These are phyloP conservation scores for Orius insidiosus DNA, from an alignment of 1,140 invertebrate species.

Conservation along the genomic window DNA sequence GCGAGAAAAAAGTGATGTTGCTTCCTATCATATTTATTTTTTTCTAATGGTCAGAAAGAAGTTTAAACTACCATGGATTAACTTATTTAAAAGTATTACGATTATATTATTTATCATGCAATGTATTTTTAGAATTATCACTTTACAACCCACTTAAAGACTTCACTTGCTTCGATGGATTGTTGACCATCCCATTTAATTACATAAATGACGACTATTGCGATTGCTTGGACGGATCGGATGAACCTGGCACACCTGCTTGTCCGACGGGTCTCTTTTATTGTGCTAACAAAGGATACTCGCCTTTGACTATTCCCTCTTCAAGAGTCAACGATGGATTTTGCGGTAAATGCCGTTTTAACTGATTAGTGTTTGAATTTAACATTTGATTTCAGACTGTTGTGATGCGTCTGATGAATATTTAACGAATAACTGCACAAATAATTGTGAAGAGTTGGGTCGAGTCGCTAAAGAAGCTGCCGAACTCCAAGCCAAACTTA, in stretches of 20 bases:
- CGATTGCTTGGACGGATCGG: constrained; percentile 86
- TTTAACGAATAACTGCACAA: constrained; percentile 42
- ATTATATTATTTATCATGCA: too few species aligned
- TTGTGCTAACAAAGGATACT: constrained; percentile 80
- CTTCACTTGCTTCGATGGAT: constrained; percentile 83
- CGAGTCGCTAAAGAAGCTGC: constrained; percentile 56
- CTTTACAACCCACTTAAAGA: constrained; percentile 56
- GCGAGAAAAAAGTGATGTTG: too few species aligned
- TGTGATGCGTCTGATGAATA: constrained; percentile 95
- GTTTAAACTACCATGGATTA: too few species aligned
- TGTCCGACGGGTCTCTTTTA: constrained; percentile 76
- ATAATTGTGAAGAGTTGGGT: constrained; percentile 72
- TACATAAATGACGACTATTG: constrained; percentile 97
- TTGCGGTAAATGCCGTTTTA: constrained; percentile 42
- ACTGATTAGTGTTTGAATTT: not conserved
- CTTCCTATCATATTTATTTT: too few species aligned
- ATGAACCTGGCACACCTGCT: constrained; percentile 92
- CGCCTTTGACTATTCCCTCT: constrained; percentile 62
- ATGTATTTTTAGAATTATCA: constrained; percentile 18
- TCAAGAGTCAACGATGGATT: constrained; percentile 90
- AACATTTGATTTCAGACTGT: constrained; percentile 55
- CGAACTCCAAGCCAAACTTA: constrained; percentile 48
- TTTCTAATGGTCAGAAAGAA: too few species aligned
- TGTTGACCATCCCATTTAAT: constrained; percentile 58
- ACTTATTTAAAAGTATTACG: too few species aligned